Evolutionary conservation across 2,113 vertebrate species (phyloP).

Genomic region (Psilopsiagon aurifrons): DNA sequence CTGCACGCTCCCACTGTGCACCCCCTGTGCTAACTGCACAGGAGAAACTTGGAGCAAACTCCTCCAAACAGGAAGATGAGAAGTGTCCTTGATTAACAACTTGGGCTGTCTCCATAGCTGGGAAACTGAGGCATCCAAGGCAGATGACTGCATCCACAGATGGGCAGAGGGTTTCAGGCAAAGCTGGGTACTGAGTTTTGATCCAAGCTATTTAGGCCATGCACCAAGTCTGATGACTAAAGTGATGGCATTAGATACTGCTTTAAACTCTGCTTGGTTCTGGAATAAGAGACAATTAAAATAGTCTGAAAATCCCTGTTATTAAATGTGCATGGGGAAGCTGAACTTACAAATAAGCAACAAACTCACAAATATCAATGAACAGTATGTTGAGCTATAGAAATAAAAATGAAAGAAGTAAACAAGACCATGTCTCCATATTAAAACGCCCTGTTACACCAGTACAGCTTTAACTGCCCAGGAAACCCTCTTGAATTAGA

Average conservation of each 20-base stretch:
- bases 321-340: neutral
- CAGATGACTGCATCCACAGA: constrained; percentile 4
- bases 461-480: neutral
- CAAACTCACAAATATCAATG: neutral
- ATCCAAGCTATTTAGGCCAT: neutral
- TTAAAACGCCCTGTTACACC: neutral
- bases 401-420: neutral
- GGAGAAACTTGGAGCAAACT: neutral
- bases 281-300: constrained; percentile 17
- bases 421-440: neutral
- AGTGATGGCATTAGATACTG: neutral
- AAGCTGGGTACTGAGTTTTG: neutral
- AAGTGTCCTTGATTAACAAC: neutral
- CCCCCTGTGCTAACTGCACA: neutral
- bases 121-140: constrained; percentile 38
- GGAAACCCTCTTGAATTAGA: neutral
- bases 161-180: neutral
- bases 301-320: neutral
- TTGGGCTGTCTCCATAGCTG: neutral
- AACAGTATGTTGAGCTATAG: neutral
- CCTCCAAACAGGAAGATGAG: neutral
- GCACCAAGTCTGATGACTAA: neutral
- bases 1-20: neutral
- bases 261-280: constrained; percentile 9
- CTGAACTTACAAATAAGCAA: neutral